A percentile compares a stretch with the other conserved stretches of the same genome.
Conservation (phyloP, 2,888 invertebrate genomes). For the Acleris holmiana region DNA sequence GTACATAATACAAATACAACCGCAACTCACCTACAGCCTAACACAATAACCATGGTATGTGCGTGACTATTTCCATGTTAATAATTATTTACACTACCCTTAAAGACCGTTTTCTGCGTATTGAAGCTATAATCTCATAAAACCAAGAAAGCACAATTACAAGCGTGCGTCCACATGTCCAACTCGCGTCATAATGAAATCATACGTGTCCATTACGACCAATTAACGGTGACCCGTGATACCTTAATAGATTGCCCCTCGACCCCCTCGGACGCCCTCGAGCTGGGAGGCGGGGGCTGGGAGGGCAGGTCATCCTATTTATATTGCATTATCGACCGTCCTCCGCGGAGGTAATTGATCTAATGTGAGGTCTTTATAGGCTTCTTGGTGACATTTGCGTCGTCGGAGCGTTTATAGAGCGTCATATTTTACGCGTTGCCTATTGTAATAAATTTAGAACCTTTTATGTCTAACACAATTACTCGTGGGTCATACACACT, state of each 20-base stretch:
- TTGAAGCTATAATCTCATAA: no score
- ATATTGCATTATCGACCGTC: conserved; percentile 19
- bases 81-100: no score
- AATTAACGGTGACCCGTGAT: neutral
- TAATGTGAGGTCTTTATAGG: conserved; percentile 9
- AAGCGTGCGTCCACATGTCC: neutral
- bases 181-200: neutral
- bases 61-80: no score
- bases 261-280: no score
- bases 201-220: conserved; percentile 6
- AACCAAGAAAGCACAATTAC: no score
- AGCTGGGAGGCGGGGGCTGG: neutral
- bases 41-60: no score
- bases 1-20: no score
- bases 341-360: conserved; percentile 2
- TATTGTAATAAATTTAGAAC: no score
- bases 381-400: conserved; percentile 11
- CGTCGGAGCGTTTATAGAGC: neutral
- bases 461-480: no score
- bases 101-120: no score
- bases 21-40: no score
- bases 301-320: conserved; percentile 14
- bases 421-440: neutral
- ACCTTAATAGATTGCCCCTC: conserved; percentile 4
- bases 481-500: no score